Percentiles rank a stretch among this genome's conserved stretches.
These are phyloP conservation scores for Andrena bicolor DNA, from an alignment of 2,888 invertebrate genomes.

Conservation along the genomic window DNA sequence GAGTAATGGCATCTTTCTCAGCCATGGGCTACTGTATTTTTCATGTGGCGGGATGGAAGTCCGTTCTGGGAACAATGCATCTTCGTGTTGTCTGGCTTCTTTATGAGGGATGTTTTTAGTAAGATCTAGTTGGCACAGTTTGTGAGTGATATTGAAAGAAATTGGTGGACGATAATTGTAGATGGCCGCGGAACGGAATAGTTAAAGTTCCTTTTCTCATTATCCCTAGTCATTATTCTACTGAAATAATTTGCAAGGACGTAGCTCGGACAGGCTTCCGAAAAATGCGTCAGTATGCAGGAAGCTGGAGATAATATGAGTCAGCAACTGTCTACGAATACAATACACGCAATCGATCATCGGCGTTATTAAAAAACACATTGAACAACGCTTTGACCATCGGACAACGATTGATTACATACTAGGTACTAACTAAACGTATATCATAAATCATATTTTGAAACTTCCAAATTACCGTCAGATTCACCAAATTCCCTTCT, in stretches of 20 bases:
- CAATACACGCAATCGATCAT: constrained; percentile 13
- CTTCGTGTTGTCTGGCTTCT: neutral
- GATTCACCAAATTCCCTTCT: neutral
- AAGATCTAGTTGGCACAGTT: neutral
- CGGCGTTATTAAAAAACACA: constrained; percentile 3
- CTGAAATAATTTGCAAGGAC: too few relatives aligned
- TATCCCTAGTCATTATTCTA: too few relatives aligned
- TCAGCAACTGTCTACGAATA: neutral
- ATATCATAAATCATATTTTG: constrained; percentile 12
- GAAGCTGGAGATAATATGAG: neutral
- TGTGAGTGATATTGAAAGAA: neutral
- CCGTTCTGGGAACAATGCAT: constrained; percentile 2
- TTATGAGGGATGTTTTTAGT: neutral
- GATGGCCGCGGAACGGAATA: too few relatives aligned
- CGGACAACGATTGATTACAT: constrained; percentile 17
- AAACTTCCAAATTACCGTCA: neutral
- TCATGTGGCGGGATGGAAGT: neutral
- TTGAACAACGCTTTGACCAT: neutral
- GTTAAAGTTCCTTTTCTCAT: too few relatives aligned
- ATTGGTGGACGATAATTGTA: too few relatives aligned
- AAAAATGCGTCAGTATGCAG: neutral
- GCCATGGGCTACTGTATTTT: constrained; percentile 1
- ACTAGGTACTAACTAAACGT: neutral
- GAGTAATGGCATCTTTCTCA: constrained; percentile 6
- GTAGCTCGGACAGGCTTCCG: neutral